Conservation (phyloP, 2,113 vertebrate genomes). For the Zosterops borbonicus region DNA sequence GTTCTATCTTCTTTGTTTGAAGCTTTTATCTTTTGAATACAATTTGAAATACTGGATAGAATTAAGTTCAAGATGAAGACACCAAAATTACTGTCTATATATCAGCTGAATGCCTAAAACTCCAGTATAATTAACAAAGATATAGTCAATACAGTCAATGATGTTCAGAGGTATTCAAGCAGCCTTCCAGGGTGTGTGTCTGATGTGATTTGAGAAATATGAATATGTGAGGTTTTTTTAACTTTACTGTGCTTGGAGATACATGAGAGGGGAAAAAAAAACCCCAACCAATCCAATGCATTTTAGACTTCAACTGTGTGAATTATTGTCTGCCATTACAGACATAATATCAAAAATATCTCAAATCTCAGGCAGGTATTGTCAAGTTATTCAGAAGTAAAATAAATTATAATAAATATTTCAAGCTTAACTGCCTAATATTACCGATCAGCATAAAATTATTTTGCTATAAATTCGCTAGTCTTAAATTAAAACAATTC, state of each 20-base stretch:
- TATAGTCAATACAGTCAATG: not conserved
- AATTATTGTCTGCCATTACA: not conserved
- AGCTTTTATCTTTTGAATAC: not conserved
- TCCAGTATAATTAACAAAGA: not conserved
- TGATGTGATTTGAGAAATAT: not conserved
- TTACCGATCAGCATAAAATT: not conserved
- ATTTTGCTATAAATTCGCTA: not conserved
- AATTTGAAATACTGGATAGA: not conserved
- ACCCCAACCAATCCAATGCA: not conserved
- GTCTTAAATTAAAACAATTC: not conserved
- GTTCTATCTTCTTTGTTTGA: not conserved
- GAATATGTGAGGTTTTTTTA: not conserved
- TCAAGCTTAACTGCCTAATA: not conserved
- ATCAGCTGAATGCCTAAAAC: not conserved
- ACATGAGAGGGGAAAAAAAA: not conserved
- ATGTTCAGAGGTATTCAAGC: not conserved
- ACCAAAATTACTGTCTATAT: not conserved
- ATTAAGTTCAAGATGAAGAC: not conserved
- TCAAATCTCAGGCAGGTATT: not conserved
- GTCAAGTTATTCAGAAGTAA: not conserved
- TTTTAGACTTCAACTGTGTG: not conserved
- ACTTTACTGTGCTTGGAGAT: not conserved
- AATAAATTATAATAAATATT: not conserved
- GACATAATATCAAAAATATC: not conserved
- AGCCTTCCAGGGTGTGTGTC: not conserved